Conservation (phyloP, 2,888 invertebrate genomes). For the Pterostichus madidus region DNA sequence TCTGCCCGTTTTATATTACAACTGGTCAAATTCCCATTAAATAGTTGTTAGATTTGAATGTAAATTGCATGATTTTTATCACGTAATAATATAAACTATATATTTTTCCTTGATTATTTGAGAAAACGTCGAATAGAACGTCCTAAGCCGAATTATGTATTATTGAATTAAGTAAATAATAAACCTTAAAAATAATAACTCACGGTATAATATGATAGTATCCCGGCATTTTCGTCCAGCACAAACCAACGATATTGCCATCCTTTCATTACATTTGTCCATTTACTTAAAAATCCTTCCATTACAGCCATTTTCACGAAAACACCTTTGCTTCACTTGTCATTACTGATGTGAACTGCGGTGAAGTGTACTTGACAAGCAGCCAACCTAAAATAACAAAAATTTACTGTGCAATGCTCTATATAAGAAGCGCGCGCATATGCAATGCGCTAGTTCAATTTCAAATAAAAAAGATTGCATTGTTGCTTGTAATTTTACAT, state of each 20-base stretch:
- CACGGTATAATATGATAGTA: constrained; percentile 98
- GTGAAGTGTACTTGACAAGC: constrained; percentile 14
- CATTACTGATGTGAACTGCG: constrained; percentile 59
- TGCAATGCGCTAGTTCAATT: constrained; percentile 4
- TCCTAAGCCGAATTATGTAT: constrained; percentile 48
- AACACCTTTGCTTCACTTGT: constrained; percentile 64
- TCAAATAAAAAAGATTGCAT: background rate
- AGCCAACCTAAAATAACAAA: constrained; percentile 62
- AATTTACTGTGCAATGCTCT: constrained; percentile 57
- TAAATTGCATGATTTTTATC: background rate
- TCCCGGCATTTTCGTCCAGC: constrained; percentile 96
- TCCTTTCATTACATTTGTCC: constrained; percentile 99
- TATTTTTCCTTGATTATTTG: background rate
- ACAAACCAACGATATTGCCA: constrained; percentile 99
- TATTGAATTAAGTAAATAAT: constrained; percentile 54
- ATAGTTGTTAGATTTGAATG: background rate
- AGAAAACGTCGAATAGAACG: constrained; percentile 27
- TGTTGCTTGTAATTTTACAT: constrained; percentile 10
- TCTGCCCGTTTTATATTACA: background rate
- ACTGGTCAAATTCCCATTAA: background rate
- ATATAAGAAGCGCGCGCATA: constrained; percentile 39
- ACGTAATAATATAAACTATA: background rate
- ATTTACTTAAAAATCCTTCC: constrained; percentile 97
- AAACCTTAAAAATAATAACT: constrained; percentile 76
- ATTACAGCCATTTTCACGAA: constrained; percentile 80